Percentiles rank a stretch among this genome's conserved stretches.
phyloP scores from a whole-genome alignment of 2,888 invertebrate genomes.

The Trichacis sp. region DNA sequence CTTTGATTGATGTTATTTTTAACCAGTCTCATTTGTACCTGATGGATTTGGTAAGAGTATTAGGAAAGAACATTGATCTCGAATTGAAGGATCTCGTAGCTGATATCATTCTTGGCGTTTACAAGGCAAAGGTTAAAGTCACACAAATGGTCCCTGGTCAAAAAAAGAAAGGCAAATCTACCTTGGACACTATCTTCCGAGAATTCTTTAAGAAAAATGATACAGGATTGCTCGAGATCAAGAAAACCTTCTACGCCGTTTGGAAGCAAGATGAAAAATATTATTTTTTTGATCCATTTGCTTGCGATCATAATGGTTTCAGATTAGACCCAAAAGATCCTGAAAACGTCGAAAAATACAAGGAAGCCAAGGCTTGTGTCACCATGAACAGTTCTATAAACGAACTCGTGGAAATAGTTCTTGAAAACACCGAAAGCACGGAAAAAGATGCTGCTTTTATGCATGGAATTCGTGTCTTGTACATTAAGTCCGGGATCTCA shows the following conservation, averaged over 20 bases:
- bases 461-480: slow-evolving; percentile 57
- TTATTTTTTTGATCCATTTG: slow-evolving; percentile 62
- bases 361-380: slow-evolving; percentile 49
- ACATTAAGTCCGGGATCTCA: slow-evolving; percentile 55
- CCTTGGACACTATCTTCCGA: slow-evolving; percentile 51
- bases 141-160: slow-evolving; percentile 55
- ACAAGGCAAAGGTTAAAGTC: slow-evolving; percentile 60
- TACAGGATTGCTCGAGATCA: slow-evolving; percentile 58
- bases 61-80: slow-evolving; percentile 57
- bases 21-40: slow-evolving; percentile 63
- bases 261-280: slow-evolving; percentile 62
- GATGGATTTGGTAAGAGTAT: slow-evolving; percentile 55
- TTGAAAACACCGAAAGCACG: slow-evolving; percentile 57
- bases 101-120: slow-evolving; percentile 61
- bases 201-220: slow-evolving; percentile 52
- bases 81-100: slow-evolving; percentile 55
- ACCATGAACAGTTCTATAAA: slow-evolving; percentile 62
- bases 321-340: slow-evolving; percentile 46
- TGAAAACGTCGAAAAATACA: slow-evolving; percentile 41
- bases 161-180: slow-evolving; percentile 47
- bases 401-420: slow-evolving; percentile 54
- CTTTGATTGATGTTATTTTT: slow-evolving; percentile 61
- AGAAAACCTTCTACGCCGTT: slow-evolving; percentile 57
- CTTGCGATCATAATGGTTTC: slow-evolving; percentile 60
- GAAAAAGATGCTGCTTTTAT: slow-evolving; percentile 60